Conservation (phyloP, 2,888 invertebrate genomes). For the Trachelus stipa region DNA sequence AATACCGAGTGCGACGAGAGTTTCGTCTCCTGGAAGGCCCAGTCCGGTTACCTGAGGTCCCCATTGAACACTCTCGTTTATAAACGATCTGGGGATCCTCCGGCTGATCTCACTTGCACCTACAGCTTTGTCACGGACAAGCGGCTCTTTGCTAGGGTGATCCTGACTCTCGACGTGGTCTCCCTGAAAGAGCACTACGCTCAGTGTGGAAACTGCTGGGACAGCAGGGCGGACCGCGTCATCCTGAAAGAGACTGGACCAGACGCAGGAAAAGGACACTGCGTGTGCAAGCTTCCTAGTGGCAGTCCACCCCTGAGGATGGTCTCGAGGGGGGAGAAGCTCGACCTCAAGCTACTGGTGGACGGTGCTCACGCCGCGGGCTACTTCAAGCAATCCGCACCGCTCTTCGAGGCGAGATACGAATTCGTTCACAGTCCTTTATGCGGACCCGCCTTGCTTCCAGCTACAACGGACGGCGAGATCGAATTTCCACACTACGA, state of each 20-base stretch:
- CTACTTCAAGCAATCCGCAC: conserved; percentile 87
- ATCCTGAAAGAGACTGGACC: conserved; percentile 81
- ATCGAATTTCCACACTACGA: conserved; percentile 89
- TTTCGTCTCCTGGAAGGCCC: conserved; percentile 86
- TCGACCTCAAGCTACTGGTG: conserved; percentile 84
- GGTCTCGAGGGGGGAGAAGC: conserved; percentile 82
- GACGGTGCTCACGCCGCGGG: conserved; percentile 89
- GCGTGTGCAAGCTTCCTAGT: conserved; percentile 73
- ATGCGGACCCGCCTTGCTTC: conserved; percentile 85
- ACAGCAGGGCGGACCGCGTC: conserved; percentile 86
- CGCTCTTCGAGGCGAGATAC: conserved; percentile 87
- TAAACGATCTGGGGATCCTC: conserved; percentile 79
- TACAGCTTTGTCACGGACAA: conserved; percentile 88
- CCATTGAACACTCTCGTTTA: conserved; percentile 90
- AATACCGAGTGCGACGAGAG: conserved; percentile 86
- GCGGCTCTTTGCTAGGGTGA: conserved; percentile 83
- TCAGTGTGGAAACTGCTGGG: conserved; percentile 86
- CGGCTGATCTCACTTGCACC: conserved; percentile 81
- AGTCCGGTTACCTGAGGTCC: conserved; percentile 81
- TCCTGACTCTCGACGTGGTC: conserved; percentile 81
- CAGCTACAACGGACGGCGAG: conserved; percentile 85
- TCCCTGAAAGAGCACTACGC: conserved; percentile 78
- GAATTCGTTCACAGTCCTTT: conserved; percentile 91
- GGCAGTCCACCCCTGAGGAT: conserved; percentile 75
- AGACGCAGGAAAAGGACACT: conserved; percentile 78